Percentiles rank a stretch among this genome's conserved stretches.
Evolutionary conservation across 2,888 invertebrate species (phyloP).

Genomic region (Chaitophorus viminalis): DNA sequence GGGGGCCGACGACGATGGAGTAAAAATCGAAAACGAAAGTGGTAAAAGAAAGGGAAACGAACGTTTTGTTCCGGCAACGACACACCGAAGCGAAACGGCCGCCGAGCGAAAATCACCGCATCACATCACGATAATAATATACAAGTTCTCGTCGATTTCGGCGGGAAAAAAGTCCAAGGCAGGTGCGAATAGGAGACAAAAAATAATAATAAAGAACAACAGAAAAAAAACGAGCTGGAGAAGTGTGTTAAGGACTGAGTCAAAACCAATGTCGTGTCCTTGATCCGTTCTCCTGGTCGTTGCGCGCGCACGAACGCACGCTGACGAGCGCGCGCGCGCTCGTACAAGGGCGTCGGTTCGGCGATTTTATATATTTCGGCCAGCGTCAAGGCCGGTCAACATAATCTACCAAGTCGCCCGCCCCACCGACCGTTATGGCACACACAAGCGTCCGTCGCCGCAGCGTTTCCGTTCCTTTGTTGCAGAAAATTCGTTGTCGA

Average conservation of each 20-base stretch:
- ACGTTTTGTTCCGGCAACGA: background rate
- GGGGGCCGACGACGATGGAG: background rate
- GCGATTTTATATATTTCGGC: slow-evolving; percentile 58
- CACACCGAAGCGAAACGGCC: background rate
- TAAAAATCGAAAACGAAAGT: slow-evolving; percentile 25
- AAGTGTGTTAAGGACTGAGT: slow-evolving; percentile 29
- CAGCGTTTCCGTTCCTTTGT: slow-evolving; percentile 57
- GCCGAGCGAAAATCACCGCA: background rate
- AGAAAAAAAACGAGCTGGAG: slow-evolving; percentile 3
- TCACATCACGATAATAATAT: background rate
- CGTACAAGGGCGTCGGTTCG: slow-evolving; percentile 56
- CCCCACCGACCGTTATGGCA: slow-evolving; percentile 53
- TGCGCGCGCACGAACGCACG: background rate
- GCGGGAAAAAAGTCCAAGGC: background rate
- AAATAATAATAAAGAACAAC: background rate
- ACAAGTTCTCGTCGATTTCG: background rate
- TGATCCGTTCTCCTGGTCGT: slow-evolving; percentile 57
- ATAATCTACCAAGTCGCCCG: slow-evolving; percentile 24
- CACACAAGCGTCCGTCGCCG: slow-evolving; percentile 16
- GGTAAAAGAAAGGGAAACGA: slow-evolving; percentile 35
- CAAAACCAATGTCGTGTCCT: slow-evolving; percentile 61
- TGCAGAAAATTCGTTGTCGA: slow-evolving; percentile 49
- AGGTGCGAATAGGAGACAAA: background rate
- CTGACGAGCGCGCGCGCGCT: background rate
- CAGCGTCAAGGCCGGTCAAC: slow-evolving; percentile 61